Evolutionary conservation across 2,113 vertebrate genomes (phyloP).

Genomic region (Pogona vitticeps): DNA sequence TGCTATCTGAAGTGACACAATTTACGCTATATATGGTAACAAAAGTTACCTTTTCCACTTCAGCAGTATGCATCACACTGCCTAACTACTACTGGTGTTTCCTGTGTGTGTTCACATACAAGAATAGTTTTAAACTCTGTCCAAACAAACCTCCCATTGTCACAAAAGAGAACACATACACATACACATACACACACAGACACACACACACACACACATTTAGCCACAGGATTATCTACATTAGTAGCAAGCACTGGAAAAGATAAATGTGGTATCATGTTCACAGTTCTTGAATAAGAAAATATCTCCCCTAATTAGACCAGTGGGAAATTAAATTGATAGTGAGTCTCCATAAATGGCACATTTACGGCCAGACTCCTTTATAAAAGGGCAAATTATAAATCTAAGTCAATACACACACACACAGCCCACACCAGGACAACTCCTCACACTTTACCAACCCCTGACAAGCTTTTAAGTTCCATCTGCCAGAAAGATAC

Average conservation of each 20-base stretch:
- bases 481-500: neutral
- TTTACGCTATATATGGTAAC: neutral
- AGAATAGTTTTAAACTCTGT: neutral
- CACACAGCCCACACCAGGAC: too few relatives aligned
- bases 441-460: too few relatives aligned
- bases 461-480: neutral
- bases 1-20: neutral
- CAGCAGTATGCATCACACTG: neutral
- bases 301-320: neutral
- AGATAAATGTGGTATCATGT: neutral
- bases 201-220: slow-evolving; percentile 49
- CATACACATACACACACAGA: slow-evolving; percentile 44
- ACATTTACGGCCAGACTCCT: neutral
- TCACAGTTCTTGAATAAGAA: neutral
- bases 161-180: slow-evolving; percentile 51
- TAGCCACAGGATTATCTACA: slow-evolving; percentile 7
- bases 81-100: neutral
- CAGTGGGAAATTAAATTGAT: neutral
- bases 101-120: neutral
- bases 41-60: neutral
- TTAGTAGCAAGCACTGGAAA: neutral
- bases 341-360: neutral
- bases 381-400: neutral
- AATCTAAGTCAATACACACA: neutral
- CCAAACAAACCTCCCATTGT: neutral